Percentiles rank a stretch among this genome's conserved stretches.
These are phyloP conservation scores for Rhinichthys klamathensis DNA, from an alignment of 2,113 vertebrate genomes.

Conservation along the genomic window DNA sequence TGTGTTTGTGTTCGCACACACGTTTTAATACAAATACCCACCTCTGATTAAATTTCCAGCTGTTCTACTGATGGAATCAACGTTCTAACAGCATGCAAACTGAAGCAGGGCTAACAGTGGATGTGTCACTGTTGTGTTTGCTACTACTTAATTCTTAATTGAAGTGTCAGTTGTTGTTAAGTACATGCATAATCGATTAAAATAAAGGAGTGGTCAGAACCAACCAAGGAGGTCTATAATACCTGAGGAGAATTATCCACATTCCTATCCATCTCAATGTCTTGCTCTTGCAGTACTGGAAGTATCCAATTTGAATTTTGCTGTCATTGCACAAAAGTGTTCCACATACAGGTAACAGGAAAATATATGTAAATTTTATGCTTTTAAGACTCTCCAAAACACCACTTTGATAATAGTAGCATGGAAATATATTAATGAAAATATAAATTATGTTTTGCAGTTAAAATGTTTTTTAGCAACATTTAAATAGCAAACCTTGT, in stretches of 20 bases:
- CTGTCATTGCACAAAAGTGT: not conserved
- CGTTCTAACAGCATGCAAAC: not conserved
- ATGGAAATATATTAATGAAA: not conserved
- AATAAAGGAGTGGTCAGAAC: not conserved
- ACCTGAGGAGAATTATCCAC: not conserved
- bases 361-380: not conserved
- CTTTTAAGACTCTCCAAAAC: not conserved
- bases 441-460: too few relatives aligned
- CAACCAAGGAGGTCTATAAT: not conserved
- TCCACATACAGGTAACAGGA: not conserved
- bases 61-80: slow-evolving; percentile 19
- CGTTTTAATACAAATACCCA: not conserved
- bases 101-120: not conserved
- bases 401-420: not conserved
- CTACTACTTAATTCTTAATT: not conserved
- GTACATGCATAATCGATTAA: not conserved
- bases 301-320: not conserved
- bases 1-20: not conserved
- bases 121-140: not conserved
- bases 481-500: not conserved
- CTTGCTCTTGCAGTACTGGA: not conserved
- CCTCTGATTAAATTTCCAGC: slow-evolving; percentile 5
- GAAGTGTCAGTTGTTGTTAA: not conserved
- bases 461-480: too few relatives aligned
- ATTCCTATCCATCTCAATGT: not conserved